These are phyloP conservation scores for Botia almorhae DNA, from an alignment of 2,797 vertebrate genomes.

Conservation along the genomic window DNA sequence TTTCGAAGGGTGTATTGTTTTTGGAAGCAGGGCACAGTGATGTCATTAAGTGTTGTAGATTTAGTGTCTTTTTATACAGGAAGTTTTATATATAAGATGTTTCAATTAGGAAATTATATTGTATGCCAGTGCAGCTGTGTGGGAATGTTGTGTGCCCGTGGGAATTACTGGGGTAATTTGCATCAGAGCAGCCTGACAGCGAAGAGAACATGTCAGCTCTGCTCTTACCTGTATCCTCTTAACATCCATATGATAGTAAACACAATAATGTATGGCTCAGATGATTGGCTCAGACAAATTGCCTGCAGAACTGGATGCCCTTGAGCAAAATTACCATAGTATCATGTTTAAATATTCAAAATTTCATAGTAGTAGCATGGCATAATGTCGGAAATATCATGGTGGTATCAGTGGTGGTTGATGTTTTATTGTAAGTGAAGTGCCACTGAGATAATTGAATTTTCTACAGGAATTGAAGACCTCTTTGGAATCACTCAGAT, in stretches of 20 bases:
- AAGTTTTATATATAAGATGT: slow-evolving; percentile 1
- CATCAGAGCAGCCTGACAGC: neutral
- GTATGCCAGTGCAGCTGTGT: slow-evolving; percentile 6
- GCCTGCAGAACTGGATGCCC: neutral
- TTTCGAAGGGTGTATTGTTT: slow-evolving; percentile 1
- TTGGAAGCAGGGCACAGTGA: slow-evolving; percentile 1
- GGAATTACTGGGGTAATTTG: neutral
- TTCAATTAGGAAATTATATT: slow-evolving; percentile 19
- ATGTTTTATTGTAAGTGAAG: neutral
- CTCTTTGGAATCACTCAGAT: neutral
- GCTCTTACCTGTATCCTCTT: slow-evolving; percentile 9
- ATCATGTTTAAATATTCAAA: too few relatives aligned
- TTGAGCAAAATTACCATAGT: neutral
- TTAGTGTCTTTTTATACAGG: slow-evolving; percentile 18
- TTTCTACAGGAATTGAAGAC: neutral
- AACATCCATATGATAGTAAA: neutral
- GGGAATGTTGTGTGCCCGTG: slow-evolving; percentile 23
- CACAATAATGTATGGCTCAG: neutral
- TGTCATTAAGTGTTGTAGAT: slow-evolving; percentile 1
- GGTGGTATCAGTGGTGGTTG: neutral
- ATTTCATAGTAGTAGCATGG: too few relatives aligned
- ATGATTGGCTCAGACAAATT: neutral
- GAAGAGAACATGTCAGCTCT: neutral
- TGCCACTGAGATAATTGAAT: neutral
- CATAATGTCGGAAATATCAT: too few relatives aligned